These are phyloP conservation scores for Osmoderma eremita DNA, from an alignment of 2,888 invertebrate genomes.

Conservation along the genomic window DNA sequence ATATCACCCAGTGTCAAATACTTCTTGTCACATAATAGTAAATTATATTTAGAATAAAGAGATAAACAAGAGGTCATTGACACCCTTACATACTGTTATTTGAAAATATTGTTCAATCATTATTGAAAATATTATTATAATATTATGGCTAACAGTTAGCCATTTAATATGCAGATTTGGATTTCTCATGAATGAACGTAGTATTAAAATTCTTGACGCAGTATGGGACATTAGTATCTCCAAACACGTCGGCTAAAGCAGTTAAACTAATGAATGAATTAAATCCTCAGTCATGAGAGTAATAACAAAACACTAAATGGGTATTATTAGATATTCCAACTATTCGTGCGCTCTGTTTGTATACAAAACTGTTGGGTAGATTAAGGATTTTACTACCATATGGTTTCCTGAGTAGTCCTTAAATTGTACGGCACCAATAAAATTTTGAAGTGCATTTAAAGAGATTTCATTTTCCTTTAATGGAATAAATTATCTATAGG, in stretches of 20 bases:
- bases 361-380: background rate
- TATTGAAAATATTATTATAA: too few relatives aligned
- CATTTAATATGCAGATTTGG: background rate
- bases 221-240: constrained; percentile 10
- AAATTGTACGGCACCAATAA: background rate
- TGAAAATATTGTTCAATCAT: background rate
- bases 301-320: background rate
- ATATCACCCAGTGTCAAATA: too few relatives aligned
- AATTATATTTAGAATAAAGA: too few relatives aligned
- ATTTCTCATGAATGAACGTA: constrained; percentile 13
- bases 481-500: too few relatives aligned
- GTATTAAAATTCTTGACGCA: constrained; percentile 9
- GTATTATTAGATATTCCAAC: background rate
- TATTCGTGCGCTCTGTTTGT: background rate
- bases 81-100: too few relatives aligned
- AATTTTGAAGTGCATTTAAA: background rate
- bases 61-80: too few relatives aligned
- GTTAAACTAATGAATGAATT: constrained; percentile 9
- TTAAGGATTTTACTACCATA: background rate
- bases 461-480: background rate
- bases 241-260: background rate
- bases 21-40: too few relatives aligned
- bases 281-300: background rate
- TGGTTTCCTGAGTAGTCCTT: background rate
- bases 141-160: background rate